Conservation (phyloP, 1,140 invertebrate genomes). For the Spodoptera frugiperda region DNA sequence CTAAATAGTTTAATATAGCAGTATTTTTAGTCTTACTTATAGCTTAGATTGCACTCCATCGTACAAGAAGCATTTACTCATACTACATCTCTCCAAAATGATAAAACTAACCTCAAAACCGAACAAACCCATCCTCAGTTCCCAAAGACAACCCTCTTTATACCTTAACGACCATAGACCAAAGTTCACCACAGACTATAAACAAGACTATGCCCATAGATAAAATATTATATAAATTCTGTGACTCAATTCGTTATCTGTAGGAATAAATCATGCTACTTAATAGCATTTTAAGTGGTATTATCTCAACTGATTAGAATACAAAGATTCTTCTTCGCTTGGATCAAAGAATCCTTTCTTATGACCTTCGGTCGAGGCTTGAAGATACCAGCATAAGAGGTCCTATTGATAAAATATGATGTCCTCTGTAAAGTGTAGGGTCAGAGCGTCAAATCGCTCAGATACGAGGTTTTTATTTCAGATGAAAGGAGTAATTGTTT, state of each 20-base stretch:
- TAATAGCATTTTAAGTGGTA: constrained; percentile 73
- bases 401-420: constrained; percentile 58
- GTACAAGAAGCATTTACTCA: too few relatives aligned
- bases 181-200: constrained; percentile 38
- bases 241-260: constrained; percentile 60
- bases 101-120: not conserved
- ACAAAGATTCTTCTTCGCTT: constrained; percentile 66
- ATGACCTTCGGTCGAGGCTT: constrained; percentile 60
- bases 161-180: constrained; percentile 35
- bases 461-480: constrained; percentile 19
- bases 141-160: constrained; percentile 31
- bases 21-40: too few relatives aligned
- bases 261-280: constrained; percentile 71
- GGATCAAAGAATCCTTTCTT: constrained; percentile 62
- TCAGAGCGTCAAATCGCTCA: constrained; percentile 22
- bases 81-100: too few relatives aligned
- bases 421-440: constrained; percentile 3
- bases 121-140: constrained; percentile 3
- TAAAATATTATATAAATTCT: constrained; percentile 31
- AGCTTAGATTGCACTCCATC: too few relatives aligned
- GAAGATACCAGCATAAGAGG: constrained; percentile 62
- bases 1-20: too few relatives aligned
- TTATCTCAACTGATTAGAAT: constrained; percentile 70
- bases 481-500: constrained; percentile 15
- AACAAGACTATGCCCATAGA: constrained; percentile 9